Evolutionary conservation across 2,113 vertebrate species (phyloP).

Genomic region (Aix galericulata): DNA sequence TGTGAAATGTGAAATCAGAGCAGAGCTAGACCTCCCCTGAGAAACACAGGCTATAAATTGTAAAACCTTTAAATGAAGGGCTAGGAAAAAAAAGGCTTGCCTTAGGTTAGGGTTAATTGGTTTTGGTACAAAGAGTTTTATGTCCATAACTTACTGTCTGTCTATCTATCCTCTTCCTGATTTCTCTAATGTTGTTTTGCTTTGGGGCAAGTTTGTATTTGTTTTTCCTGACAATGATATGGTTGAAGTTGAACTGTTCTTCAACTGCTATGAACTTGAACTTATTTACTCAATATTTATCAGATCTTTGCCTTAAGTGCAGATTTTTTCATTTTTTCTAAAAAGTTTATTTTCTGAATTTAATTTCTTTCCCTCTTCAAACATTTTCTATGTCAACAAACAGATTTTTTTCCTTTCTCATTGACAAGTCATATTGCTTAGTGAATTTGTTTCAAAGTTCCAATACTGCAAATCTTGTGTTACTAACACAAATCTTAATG

Average conservation of each 20-base stretch:
- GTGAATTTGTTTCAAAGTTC: not conserved
- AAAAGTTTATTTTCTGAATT: not conserved
- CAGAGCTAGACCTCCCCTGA: slow-evolving; percentile 78
- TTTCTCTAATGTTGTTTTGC: slow-evolving; percentile 72
- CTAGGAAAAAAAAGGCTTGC: slow-evolving; percentile 63
- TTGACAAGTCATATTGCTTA: not conserved
- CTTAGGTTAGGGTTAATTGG: slow-evolving; percentile 77
- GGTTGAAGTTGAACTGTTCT: slow-evolving; percentile 58
- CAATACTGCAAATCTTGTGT: not conserved
- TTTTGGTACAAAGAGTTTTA: slow-evolving; percentile 78
- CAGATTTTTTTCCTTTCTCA: not conserved
- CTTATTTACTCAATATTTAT: slow-evolving; percentile 45
- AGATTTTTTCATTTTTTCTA: not conserved
- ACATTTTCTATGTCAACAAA: not conserved
- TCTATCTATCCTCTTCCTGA: slow-evolving; percentile 74
- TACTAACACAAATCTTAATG: not conserved
- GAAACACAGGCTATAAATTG: slow-evolving; percentile 74
- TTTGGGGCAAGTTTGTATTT: slow-evolving; percentile 66
- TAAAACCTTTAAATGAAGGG: slow-evolving; percentile 76
- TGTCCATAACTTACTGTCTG: slow-evolving; percentile 80
- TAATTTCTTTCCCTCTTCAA: not conserved
- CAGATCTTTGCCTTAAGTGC: not conserved
- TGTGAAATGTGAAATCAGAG: slow-evolving; percentile 68
- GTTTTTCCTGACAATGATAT: slow-evolving; percentile 56
- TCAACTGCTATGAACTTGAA: slow-evolving; percentile 59